A percentile compares a stretch with the other conserved stretches of the same genome.
Evolutionary conservation across 2,113 vertebrate genomes (phyloP).

Genomic region (Nesogale talazaci): DNA sequence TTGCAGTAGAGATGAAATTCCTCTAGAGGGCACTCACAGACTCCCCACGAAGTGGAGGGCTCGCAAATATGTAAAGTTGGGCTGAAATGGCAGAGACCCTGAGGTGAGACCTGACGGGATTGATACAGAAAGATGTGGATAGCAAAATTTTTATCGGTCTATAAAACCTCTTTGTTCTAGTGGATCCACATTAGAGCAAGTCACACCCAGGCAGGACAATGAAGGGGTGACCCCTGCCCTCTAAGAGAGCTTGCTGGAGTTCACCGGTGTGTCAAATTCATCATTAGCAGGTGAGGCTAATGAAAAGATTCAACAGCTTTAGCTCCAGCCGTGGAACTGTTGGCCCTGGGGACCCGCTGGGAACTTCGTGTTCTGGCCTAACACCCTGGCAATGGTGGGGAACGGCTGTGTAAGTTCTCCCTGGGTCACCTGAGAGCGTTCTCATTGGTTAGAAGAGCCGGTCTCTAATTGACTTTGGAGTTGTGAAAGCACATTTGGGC

Average conservation of each 20-base stretch:
- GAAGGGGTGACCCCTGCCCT: constrained; percentile 20
- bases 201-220: constrained; percentile 52
- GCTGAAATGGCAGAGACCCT: too few species aligned
- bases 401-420: constrained; percentile 46
- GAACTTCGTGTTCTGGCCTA: constrained; percentile 57
- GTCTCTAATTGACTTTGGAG: constrained; percentile 46
- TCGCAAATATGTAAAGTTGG: fast-evolving
- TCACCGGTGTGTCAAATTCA: constrained; percentile 58
- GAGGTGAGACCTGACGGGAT: neutral
- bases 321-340: constrained; percentile 24
- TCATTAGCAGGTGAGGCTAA: constrained; percentile 63
- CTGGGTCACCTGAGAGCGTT: constrained; percentile 63
- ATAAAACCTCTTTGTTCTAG: constrained; percentile 41
- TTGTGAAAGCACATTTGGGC: constrained; percentile 54
- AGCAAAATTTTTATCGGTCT: constrained; percentile 21
- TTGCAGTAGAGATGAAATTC: constrained; percentile 23
- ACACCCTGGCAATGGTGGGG: constrained; percentile 44
- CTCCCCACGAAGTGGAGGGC: constrained; percentile 32
- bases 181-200: neutral
- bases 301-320: constrained; percentile 56
- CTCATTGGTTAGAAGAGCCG: constrained; percentile 55
- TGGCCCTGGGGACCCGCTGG: constrained; percentile 26
- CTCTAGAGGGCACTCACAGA: constrained; percentile 83
- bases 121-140: neutral
- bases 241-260: constrained; percentile 27